Conservation (phyloP, 2,113 vertebrate species). For the Neogale vison region DNA sequence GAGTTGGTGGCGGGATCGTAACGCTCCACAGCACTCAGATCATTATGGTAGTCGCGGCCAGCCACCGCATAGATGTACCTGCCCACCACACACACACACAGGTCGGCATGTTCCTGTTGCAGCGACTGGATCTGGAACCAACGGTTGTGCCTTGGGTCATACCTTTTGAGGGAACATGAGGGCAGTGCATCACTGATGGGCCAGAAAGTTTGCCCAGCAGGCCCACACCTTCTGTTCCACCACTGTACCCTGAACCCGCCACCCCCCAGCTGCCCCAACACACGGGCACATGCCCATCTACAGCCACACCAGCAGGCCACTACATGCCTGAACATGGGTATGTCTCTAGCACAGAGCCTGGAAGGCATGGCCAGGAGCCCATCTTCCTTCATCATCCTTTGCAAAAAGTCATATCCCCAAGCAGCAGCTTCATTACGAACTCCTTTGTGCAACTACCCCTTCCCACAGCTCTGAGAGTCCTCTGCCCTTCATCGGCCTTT, state of each 20-base stretch:
- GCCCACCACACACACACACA: conserved; percentile 93
- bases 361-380: background rate
- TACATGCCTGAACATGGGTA: no score
- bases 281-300: background rate
- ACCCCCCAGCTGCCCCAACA: background rate
- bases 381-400: background rate
- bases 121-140: conserved; percentile 95
- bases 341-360: background rate
- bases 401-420: background rate
- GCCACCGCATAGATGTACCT: conserved; percentile 94
- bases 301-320: background rate
- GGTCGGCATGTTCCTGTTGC: conserved; percentile 94
- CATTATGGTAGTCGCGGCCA: conserved; percentile 94
- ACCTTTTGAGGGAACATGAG: conserved; percentile 84
- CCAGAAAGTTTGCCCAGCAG: background rate
- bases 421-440: background rate
- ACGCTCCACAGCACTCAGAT: conserved; percentile 94
- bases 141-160: conserved; percentile 95
- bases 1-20: conserved; percentile 93
- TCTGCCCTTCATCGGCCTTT: background rate
- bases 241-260: background rate
- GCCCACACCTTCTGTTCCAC: background rate
- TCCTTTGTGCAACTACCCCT: no score
- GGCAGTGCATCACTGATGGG: conserved; percentile 50
- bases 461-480: background rate